Evolutionary conservation across 2,113 vertebrate species (phyloP), one percentile per base, ranked within the genome.

Genomic region (Triplophysa dalaica): DNA sequence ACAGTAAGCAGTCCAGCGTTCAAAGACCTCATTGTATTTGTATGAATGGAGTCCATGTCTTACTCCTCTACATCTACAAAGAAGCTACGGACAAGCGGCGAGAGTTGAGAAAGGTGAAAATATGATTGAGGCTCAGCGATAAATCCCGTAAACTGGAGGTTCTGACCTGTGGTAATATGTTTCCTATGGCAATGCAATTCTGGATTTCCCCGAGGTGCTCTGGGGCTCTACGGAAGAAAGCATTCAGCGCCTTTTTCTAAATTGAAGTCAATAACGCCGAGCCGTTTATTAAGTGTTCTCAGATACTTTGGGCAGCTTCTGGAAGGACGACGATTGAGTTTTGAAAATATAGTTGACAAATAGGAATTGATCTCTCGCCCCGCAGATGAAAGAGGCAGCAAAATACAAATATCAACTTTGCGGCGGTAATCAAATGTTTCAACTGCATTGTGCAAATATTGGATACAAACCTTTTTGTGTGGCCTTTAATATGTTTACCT

Each of bases 181-280:
- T 92, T 91, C 86, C 83, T 87, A 85, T 89, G 87, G 86, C 87
- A 85, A 79, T 87, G 67, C 86, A 56, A 82, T 86, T 87, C 86
- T 89, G 84, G 81, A 88, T 89, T 88, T 87, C 90, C 90, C 85
- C 60, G 65, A 85, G 81, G 88, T 90, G 85, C 84, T 82, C 63
- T 50, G 65, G 79, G 80, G 81, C 88, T 89, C 89, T 69, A 21
- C 84, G 78, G 79, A 81, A 83, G 86, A 89, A 91, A 91, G 90
- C 88, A 87, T 87, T 87, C 83, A 83, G 89, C 88, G 90, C 89
- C 86, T 89, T 91, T 91, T 90, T 90, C 88, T 88, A 91, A 91
- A 91, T 87, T 90, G 87, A 91, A 92, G 90, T 91, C 90, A 91
- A 88, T 91, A 92, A 83, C 85, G 87, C 86, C 85, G 62, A 83